Evolutionary conservation across 2,797 vertebrate species (phyloP).

Genomic region (Monodelphis domestica): DNA sequence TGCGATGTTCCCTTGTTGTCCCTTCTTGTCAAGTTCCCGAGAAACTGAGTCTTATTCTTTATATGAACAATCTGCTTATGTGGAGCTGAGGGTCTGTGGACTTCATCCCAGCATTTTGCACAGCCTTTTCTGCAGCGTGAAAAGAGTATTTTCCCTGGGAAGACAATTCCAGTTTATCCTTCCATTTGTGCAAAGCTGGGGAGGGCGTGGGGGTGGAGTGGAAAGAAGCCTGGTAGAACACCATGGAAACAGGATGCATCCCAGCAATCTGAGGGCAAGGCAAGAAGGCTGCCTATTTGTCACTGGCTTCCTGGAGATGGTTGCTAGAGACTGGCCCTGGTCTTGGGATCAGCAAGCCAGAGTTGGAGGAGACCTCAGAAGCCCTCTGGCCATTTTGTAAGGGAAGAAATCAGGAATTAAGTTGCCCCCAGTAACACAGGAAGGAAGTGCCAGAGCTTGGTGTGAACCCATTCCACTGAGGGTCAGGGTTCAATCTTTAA

Average conservation of each 20-base stretch:
- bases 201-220: background rate
- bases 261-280: slow-evolving; percentile 18
- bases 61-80: accelerated
- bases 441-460: no score
- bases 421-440: no score
- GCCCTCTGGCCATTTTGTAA: accelerated
- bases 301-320: background rate
- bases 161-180: background rate
- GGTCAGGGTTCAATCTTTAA: no score
- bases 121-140: background rate
- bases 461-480: no score
- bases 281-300: slow-evolving; percentile 6
- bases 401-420: no score
- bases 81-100: background rate
- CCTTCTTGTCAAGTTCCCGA: background rate
- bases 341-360: accelerated
- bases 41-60: accelerated
- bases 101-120: background rate
- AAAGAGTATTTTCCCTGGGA: background rate
- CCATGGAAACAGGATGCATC: background rate
- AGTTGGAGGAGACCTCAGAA: accelerated
- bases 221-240: background rate
- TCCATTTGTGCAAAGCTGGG: background rate
- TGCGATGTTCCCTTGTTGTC: background rate
- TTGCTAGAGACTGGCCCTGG: background rate